Conservation (phyloP, 2,113 vertebrate genomes). For the Penelope pileata region DNA sequence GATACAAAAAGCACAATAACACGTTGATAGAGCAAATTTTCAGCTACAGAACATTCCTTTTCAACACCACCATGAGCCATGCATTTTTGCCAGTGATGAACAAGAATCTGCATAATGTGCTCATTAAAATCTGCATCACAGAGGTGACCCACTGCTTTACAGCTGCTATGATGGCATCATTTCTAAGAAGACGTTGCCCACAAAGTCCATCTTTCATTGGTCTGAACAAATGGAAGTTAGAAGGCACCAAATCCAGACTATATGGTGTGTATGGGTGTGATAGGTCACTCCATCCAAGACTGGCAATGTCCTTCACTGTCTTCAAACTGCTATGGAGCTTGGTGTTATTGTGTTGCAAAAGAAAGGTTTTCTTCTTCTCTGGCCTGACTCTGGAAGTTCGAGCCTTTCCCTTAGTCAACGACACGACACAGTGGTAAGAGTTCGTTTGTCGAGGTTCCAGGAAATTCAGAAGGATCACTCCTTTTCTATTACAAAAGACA, state of each 20-base stretch:
- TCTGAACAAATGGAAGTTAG: too few species aligned
- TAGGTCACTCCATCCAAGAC: too few species aligned
- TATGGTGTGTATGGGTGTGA: too few species aligned
- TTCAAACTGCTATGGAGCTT: neutral
- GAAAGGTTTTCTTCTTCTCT: neutral
- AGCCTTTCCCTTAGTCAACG: neutral
- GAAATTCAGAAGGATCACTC: neutral
- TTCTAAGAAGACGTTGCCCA: too few species aligned
- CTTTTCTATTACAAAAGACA: neutral
- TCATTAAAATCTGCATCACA: neutral
- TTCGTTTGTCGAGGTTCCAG: neutral
- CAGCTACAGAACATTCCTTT: neutral
- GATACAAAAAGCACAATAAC: neutral
- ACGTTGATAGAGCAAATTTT: neutral
- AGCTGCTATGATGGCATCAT: neutral
- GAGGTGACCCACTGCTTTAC: neutral
- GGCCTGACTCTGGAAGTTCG: neutral
- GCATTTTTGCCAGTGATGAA: neutral
- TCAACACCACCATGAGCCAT: neutral
- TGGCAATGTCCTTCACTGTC: neutral
- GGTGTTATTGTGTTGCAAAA: neutral
- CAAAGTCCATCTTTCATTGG: too few species aligned
- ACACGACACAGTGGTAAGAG: neutral
- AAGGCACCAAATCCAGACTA: too few species aligned
- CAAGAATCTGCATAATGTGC: neutral